Conservation (phyloP, 1,140 invertebrate species). For the Drosophila pallidifrons region DNA sequence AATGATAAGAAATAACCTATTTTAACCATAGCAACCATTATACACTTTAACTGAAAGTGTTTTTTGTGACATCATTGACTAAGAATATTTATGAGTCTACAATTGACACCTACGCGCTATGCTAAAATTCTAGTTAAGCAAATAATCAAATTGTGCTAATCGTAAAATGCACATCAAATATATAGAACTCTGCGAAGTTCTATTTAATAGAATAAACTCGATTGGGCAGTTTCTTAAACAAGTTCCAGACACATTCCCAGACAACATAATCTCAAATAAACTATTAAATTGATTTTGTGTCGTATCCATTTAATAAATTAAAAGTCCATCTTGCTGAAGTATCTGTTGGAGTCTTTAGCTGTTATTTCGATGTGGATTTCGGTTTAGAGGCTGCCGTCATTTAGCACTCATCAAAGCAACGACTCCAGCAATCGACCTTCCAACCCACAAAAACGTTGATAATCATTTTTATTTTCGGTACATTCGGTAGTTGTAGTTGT, state of each 20-base stretch:
- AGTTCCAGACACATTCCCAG: slow-evolving; percentile 13
- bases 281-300: slow-evolving; percentile 2
- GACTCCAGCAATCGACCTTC: slow-evolving; percentile 69
- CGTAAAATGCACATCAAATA: slow-evolving; percentile 6
- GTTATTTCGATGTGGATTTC: slow-evolving; percentile 27
- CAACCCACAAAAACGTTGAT: slow-evolving; percentile 41
- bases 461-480: slow-evolving; percentile 38
- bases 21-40: not conserved
- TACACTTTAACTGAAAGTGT: not conserved
- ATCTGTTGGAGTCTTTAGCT: slow-evolving; percentile 41
- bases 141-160: slow-evolving; percentile 35
- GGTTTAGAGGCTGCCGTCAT: slow-evolving; percentile 57
- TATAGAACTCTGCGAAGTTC: slow-evolving; percentile 17
- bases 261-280: slow-evolving; percentile 6
- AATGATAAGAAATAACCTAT: not conserved
- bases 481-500: slow-evolving; percentile 25
- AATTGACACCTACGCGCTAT: slow-evolving; percentile 52
- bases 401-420: slow-evolving; percentile 64
- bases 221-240: slow-evolving; percentile 7
- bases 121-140: slow-evolving; percentile 62
- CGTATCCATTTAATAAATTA: not conserved
- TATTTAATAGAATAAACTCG: slow-evolving; percentile 19
- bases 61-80: not conserved
- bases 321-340: slow-evolving; percentile 2
- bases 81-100: not conserved